Base-by-base conservation (phyloP, 1,140 invertebrate genomes). In the Drosophila virilis region DNA sequence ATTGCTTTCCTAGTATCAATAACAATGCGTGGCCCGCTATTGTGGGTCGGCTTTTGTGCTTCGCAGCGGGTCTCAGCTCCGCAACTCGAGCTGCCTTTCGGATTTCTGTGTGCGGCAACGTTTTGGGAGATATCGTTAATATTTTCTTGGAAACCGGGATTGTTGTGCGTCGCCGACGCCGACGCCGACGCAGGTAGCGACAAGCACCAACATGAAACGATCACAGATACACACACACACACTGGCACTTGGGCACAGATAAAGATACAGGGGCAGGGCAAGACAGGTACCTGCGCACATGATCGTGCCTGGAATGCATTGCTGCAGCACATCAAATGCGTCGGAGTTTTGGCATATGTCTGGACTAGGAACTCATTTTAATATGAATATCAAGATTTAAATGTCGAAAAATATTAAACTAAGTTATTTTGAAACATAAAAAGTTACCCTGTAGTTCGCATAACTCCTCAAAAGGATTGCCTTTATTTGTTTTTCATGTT, bases 131-230 rank as follows among this genome's bases (percentile, higher is more conserved):
- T 88, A 84, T 90, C 84, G 85, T 89, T 88, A 84, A 78, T 88
- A 90, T 89, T 89, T 88, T 88, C 84, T 82, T 89, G 84, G 84
- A 88, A 86, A 88, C 70, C 77, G 80, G 80, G 84, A 88, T 88
- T 80, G 72, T 71, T 89, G 78, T 80, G 75, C 80, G 64, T 70
- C 62, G 66, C 62, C 54, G 22, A 4, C 22, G 22, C 22, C 2
- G 22, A 3, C 22, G 22, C 22, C 1, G 60, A 54, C 50, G 77
- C 81, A 85, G 83, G 82, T 86, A 85, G 83, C 76, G n/a, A 15
- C 22, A 78, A 58, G 55, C 55, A 58, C 42, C 42, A 59, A 59
- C 42, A 35, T 8, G 50, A 60, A 77, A 22, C 82, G 59, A 72
- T 81, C 74, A 35, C 76, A 88, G 65, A 75, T 69, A 80, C 60